Evolutionary conservation across 2,888 invertebrate species (phyloP).

Genomic region (Cerastoderma edule): DNA sequence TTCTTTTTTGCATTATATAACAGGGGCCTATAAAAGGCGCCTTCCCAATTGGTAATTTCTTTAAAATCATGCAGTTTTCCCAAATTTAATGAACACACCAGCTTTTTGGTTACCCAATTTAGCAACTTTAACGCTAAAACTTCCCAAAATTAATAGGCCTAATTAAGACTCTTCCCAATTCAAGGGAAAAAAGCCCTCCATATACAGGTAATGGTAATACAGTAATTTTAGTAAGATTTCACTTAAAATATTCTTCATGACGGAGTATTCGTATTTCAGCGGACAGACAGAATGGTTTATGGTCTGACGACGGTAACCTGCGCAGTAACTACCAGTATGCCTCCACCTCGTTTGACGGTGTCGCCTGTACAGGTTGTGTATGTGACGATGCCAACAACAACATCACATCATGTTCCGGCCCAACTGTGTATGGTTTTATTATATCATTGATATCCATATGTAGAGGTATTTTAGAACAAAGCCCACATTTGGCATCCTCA

Average conservation of each 20-base stretch:
- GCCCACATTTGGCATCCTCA: too few species aligned
- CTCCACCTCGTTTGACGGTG: conserved; percentile 24
- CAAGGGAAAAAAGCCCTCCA: not conserved
- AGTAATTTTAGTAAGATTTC: not conserved
- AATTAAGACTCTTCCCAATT: not conserved
- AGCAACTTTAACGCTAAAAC: too few species aligned
- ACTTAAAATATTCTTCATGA: too few species aligned
- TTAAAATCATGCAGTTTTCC: too few species aligned
- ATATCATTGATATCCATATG: not conserved
- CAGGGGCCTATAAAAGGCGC: too few species aligned
- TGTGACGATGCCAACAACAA: conserved; percentile 42
- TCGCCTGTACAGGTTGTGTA: conserved; percentile 51
- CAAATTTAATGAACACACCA: too few species aligned
- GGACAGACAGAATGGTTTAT: conserved; percentile 50
- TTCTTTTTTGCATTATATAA: too few species aligned
- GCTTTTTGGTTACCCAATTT: too few species aligned
- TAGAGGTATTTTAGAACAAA: too few species aligned
- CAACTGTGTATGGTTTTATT: conserved; percentile 42
- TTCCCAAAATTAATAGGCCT: not conserved
- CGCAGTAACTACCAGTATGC: conserved; percentile 48
- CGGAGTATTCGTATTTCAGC: conserved; percentile 14
- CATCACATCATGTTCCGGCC: conserved; percentile 44
- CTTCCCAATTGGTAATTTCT: too few species aligned
- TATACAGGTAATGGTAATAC: not conserved
- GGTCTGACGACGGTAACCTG: conserved; percentile 42